Base-by-base conservation (phyloP, 2,797 vertebrate species). In the Valencia hispanica region DNA sequence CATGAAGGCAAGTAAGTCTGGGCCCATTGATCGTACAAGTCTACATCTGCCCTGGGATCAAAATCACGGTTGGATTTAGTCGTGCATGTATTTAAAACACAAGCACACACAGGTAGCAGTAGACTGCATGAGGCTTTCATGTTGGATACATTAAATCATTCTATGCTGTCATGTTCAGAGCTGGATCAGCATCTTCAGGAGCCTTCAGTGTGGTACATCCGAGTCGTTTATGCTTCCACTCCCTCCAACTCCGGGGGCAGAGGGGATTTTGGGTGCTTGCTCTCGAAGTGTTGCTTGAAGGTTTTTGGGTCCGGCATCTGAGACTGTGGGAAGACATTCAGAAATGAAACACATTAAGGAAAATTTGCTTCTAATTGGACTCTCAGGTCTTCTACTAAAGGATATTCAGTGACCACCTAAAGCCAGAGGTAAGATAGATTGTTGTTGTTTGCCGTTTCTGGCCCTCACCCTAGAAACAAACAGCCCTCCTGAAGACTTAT, bases 231-330 rank as follows among this genome's bases (percentile, higher is more conserved):
- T 4, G 96, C 97, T 93, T 98, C 96, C 87, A 98, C 97, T 84
- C 95, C 97, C 88, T 95, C 97, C 76, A 98, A 39, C 93, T 98
- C 97, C 66, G 97, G 96, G 87, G 97, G 97, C 92, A 99, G 92
- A 43, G 97, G 96, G 82, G 96, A 96, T 94, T 99, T 98, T 77
- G 97, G 97, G 90, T 99, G 97, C 88, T 98, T 98, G 95, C 97
- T 99, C 92, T 98, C 97, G 91, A 99, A 99, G 95, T 98, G 97
- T 92, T 99, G 97, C 95, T 98, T 98, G 95, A 98, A 98, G 90
- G 97, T 99, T 95, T 98, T 99, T 72, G 97, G 97, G 90, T 99
- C 97, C 6, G 97, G 97, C 97, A 98, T 99, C 95, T 98, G 97
- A 86, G 97, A 97, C 97, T 98, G 94, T 82, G 88, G 79, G 50